Conservation (phyloP, 1,140 invertebrate species). For the Nebria ingens region DNA sequence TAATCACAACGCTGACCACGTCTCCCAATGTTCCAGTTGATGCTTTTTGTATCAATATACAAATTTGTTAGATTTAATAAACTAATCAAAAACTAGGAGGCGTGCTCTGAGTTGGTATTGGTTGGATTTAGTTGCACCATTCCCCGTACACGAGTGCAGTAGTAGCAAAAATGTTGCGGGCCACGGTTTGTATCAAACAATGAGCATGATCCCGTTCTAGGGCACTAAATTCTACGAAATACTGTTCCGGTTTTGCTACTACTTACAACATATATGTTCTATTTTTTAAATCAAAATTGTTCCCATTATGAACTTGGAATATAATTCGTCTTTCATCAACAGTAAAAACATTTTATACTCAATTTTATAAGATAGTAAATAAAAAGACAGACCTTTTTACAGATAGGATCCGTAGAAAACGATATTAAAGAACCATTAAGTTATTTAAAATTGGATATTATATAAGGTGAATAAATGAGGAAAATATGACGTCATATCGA, state of each 20-base stretch:
- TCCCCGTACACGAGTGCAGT: neutral
- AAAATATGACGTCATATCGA: too few relatives aligned
- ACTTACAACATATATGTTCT: too few relatives aligned
- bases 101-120: too few relatives aligned
- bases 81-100: too few relatives aligned
- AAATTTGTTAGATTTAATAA: too few relatives aligned
- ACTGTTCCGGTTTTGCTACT: neutral
- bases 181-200: neutral
- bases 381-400: too few relatives aligned
- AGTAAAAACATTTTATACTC: neutral
- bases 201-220: neutral
- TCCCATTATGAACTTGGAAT: neutral
- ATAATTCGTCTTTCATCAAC: neutral
- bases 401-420: neutral
- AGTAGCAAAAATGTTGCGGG: neutral
- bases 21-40: too few relatives aligned
- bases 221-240: neutral
- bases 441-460: neutral
- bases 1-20: too few relatives aligned
- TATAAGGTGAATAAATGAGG: too few relatives aligned
- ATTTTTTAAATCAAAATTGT: neutral
- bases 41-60: too few relatives aligned
- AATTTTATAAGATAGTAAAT: neutral
- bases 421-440: neutral
- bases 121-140: too few relatives aligned